Base-by-base conservation (phyloP, 2,797 vertebrate genomes). In the Cephalopachus bancanus region DNA sequence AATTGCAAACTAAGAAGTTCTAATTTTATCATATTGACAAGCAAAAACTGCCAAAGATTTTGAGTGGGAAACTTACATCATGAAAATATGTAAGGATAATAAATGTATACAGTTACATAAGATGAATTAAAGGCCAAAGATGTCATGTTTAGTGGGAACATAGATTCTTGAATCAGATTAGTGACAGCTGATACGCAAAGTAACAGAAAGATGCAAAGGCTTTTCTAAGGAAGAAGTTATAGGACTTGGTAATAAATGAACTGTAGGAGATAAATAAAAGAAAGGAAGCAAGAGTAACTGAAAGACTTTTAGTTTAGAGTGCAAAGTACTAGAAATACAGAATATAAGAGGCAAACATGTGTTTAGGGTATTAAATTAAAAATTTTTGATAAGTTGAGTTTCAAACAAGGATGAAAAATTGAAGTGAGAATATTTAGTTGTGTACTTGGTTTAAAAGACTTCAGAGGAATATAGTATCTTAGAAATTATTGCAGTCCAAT, bases 241-340 rank as follows among this genome's bases (percentile, higher is more conserved):
- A 33, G 67, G 22, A 51, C 30, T 51, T 72, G 22, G 22, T 51
- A 28, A 83, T 2, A 49, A 28, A 49, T 53, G 60, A 87, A 60
- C 59, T 60, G 33, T 81, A 51, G 33, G 72, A 72, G 14, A 37
- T 72, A 72, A 91, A 60, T 59, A 7, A 60, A 91, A 72, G 71
- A 33, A 19, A 81, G 15, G 20, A 60, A 83, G 4, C 15, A 60
- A 83, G 7, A 1, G 7, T 33, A n/a, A 91, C 14, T 51, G 26
- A 83, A 83, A 91, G 10, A 91, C 26, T 83, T 88, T 72, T 20
- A 81, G 55, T 81, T 91, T 83, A 83, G 37, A 83, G 37, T 83
- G 22, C 15, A 28, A 72, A 72, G 17, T 33, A 72, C 1, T 8
- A 91, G 28, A 72, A 60, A 83, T 62, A 91, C 28, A 51, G 37